These are phyloP conservation scores for Oenanthe oenanthe DNA, from an alignment of 2,113 vertebrate genomes.

Conservation along the genomic window DNA sequence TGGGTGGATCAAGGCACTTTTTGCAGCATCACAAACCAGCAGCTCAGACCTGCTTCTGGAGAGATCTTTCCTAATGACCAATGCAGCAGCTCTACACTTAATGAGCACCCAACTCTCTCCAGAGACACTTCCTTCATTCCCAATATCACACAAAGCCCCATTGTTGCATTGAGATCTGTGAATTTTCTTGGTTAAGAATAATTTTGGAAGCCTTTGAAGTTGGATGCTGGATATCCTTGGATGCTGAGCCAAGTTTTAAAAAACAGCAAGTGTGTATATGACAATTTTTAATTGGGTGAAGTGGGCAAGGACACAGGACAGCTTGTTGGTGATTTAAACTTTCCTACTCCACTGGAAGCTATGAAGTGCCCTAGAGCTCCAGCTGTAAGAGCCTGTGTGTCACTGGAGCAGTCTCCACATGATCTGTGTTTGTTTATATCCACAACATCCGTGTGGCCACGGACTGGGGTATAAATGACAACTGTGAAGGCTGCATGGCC, in stretches of 20 bases:
- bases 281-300: background rate
- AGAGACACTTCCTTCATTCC: background rate
- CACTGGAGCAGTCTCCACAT: fast-evolving
- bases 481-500: conserved; percentile 16
- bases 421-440: conserved; percentile 5
- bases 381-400: background rate
- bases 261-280: fast-evolving
- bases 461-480: background rate
- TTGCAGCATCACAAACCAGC: background rate
- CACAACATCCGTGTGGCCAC: background rate
- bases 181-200: background rate
- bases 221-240: background rate
- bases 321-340: background rate
- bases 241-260: background rate
- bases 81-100: fast-evolving
- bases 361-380: background rate
- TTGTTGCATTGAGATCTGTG: background rate
- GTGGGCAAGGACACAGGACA: background rate
- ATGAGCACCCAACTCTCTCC: background rate
- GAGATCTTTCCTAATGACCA: background rate
- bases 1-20: background rate
- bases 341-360: background rate
- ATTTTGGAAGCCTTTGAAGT: background rate
- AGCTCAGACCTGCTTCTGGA: background rate
- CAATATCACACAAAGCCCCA: background rate